A percentile compares a stretch with the other conserved stretches of the same genome.
Evolutionary conservation across 2,797 vertebrate species (phyloP).

Genomic region (Hemitrygon akajei): DNA sequence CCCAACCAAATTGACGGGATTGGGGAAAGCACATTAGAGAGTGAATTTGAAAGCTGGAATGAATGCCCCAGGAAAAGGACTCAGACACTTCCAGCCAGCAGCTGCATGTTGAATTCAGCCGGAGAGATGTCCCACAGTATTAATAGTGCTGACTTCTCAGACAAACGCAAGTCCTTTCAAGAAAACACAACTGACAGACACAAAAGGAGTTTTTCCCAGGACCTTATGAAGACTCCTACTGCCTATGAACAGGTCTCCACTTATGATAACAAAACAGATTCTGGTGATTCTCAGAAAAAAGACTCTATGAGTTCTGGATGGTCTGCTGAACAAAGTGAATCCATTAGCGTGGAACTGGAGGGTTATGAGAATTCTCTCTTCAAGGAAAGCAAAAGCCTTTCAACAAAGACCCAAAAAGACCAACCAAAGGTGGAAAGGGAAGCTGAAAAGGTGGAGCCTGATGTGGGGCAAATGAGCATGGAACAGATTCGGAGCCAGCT

Average conservation of each 20-base stretch:
- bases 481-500: conserved; percentile 47
- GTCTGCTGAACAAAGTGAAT: background rate
- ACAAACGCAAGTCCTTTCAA: conserved; percentile 40
- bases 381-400: background rate
- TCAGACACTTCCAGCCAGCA: conserved; percentile 79
- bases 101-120: conserved; percentile 52
- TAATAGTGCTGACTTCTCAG: conserved; percentile 52
- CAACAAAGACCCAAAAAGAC: background rate
- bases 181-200: conserved; percentile 46
- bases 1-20: background rate
- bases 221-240: conserved; percentile 65
- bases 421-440: conserved; percentile 26
- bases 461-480: conserved; percentile 42
- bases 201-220: conserved; percentile 75
- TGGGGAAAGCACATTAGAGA: background rate
- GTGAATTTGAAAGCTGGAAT: conserved; percentile 48
- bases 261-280: conserved; percentile 40
- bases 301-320: background rate
- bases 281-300: background rate
- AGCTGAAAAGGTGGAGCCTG: background rate
- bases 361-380: background rate
- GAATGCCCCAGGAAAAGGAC: conserved; percentile 77
- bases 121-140: conserved; percentile 43
- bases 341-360: background rate
- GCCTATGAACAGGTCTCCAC: conserved; percentile 59